Conservation (phyloP, 2,888 invertebrate genomes). For the Craniophora ligustri region DNA sequence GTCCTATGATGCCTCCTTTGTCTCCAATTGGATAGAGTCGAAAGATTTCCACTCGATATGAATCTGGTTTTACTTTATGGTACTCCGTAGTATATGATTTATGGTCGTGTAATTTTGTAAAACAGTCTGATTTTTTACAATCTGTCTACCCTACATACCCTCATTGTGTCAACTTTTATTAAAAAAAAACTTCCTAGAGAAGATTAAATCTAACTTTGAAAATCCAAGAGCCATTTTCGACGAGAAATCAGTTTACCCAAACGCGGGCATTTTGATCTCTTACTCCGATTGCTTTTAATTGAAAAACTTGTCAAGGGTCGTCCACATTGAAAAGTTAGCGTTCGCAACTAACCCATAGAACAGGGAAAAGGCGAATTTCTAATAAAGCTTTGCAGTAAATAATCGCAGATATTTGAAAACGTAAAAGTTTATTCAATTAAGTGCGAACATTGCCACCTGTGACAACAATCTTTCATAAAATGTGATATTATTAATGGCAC, state of each 20-base stretch:
- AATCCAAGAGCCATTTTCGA: constrained; percentile 33
- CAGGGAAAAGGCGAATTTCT: constrained; percentile 28
- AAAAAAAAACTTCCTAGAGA: neutral
- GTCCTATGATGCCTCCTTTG: too few species aligned
- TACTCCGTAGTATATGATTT: too few species aligned
- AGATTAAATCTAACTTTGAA: constrained; percentile 19
- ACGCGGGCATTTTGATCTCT: constrained; percentile 58
- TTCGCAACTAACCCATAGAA: constrained; percentile 34
- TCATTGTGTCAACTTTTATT: too few species aligned
- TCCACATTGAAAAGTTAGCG: constrained; percentile 30
- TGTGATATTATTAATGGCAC: too few species aligned
- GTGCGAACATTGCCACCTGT: neutral
- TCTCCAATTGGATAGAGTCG: too few species aligned
- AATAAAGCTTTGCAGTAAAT: constrained; percentile 6
- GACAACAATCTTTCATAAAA: too few species aligned
- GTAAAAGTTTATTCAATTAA: neutral
- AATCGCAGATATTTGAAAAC: constrained; percentile 2
- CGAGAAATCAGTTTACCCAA: constrained; percentile 49
- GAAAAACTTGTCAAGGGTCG: constrained; percentile 64
- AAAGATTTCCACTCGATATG: too few species aligned
- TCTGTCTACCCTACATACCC: too few species aligned
- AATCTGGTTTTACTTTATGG: too few species aligned
- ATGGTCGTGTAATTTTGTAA: too few species aligned
- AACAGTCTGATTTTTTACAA: too few species aligned
- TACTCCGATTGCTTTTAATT: constrained; percentile 63